These are phyloP conservation scores for Tolmerus cingulatus DNA, from an alignment of 2,888 invertebrate genomes.

Conservation along the genomic window DNA sequence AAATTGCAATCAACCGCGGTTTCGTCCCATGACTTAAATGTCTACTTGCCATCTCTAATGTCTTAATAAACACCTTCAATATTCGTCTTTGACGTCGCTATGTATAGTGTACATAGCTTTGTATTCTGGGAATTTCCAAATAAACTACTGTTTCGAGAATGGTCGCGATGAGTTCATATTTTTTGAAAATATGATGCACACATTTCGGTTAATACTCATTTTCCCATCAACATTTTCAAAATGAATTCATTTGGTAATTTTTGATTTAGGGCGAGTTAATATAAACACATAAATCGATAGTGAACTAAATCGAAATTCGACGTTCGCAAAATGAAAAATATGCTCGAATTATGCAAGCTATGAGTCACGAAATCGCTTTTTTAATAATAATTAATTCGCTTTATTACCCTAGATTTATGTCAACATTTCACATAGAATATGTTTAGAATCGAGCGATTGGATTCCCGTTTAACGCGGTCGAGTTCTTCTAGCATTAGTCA, in stretches of 20 bases:
- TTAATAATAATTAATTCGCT: neutral
- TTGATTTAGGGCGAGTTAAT: neutral
- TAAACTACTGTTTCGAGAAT: conserved; percentile 9
- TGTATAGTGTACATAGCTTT: neutral
- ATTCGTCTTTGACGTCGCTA: neutral
- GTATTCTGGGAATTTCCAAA: neutral
- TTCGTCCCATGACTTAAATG: neutral
- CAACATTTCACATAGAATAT: neutral
- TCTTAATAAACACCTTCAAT: conserved; percentile 8
- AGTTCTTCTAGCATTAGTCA: neutral
- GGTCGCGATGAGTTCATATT: too few species aligned
- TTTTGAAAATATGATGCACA: neutral
- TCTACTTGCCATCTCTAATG: neutral
- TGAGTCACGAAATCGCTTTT: neutral
- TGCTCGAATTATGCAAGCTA: neutral
- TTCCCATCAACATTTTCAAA: neutral
- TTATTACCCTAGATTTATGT: neutral
- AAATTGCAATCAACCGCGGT: conserved; percentile 22
- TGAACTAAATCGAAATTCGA: neutral
- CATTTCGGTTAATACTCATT: too few species aligned
- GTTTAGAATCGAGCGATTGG: neutral
- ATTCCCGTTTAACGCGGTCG: neutral
- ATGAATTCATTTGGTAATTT: neutral
- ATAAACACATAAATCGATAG: neutral
- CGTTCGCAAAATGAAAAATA: neutral